phyloP scores from a whole-genome alignment of 2,797 vertebrate species.

The Pipistrellus pipistrellus region DNA sequence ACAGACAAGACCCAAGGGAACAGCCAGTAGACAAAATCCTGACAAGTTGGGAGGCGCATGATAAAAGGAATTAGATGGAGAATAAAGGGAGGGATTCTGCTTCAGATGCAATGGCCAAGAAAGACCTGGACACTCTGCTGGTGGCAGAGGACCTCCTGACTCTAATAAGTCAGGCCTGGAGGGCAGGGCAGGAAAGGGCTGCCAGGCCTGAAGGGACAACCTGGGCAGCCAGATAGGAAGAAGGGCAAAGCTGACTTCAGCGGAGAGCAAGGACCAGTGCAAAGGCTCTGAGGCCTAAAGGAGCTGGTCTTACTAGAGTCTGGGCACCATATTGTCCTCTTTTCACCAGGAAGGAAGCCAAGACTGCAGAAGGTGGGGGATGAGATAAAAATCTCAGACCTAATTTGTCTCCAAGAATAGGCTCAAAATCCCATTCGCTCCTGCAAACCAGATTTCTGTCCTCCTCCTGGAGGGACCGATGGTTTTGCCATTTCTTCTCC shows the following conservation, averaged over 20 bases:
- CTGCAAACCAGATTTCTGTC: neutral
- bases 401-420: neutral
- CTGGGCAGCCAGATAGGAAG: neutral
- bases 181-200: neutral
- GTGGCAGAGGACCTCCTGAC: neutral
- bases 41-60: neutral
- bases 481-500: conserved; percentile 11
- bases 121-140: neutral
- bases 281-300: neutral
- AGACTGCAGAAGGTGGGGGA: neutral
- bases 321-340: neutral
- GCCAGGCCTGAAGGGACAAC: neutral
- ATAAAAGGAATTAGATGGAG: neutral
- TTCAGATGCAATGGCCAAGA: neutral
- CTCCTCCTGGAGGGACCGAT: neutral
- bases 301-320: neutral
- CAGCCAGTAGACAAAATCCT: neutral
- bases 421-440: neutral
- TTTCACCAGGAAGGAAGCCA: neutral
- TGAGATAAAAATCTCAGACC: neutral
- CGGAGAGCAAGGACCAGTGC: neutral
- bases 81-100: neutral
- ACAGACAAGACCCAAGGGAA: conserved; percentile 17
- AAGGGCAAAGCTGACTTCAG: neutral
- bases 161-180: neutral